Evolutionary conservation across 2,888 invertebrate species (phyloP).

Genomic region (Taphrorychus bicolor): DNA sequence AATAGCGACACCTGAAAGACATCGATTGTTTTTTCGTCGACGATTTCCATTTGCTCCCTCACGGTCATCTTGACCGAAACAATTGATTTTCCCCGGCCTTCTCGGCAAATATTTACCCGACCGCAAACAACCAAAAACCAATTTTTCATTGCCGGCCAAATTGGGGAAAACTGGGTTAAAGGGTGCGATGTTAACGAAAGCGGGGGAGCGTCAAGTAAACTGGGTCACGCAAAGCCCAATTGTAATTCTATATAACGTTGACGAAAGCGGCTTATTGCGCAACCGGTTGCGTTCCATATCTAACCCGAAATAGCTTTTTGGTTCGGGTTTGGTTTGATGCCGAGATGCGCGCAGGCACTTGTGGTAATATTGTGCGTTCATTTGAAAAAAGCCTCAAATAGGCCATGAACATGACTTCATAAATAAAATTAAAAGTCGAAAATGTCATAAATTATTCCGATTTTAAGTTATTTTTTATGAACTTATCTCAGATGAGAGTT

Average conservation of each 20-base stretch:
- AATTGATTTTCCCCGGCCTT: slow-evolving; percentile 1
- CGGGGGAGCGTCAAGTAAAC: slow-evolving; percentile 2
- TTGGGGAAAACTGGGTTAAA: slow-evolving; percentile 2
- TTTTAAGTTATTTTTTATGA: too few species aligned
- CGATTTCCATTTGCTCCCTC: background rate
- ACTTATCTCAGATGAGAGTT: too few species aligned
- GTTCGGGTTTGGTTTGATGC: background rate
- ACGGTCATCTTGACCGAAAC: background rate
- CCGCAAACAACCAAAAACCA: background rate
- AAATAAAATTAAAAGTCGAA: too few species aligned
- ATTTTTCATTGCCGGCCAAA: slow-evolving; percentile 8
- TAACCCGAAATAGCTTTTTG: slow-evolving; percentile 1
- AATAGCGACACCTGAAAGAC: too few species aligned
- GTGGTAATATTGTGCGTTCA: background rate
- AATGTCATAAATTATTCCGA: too few species aligned
- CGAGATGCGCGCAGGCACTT: background rate
- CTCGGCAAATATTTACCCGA: slow-evolving; percentile 3
- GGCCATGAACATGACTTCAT: too few species aligned
- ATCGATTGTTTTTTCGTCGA: background rate
- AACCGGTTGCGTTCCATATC: background rate
- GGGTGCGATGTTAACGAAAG: slow-evolving; percentile 4
- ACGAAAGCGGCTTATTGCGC: background rate
- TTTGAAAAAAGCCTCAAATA: too few species aligned
- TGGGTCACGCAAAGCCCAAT: background rate
- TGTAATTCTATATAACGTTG: background rate